Percentiles rank a stretch among this genome's conserved stretches.
Conservation (phyloP, 2,797 vertebrate species). For the Heteromormyrus szaboi region DNA sequence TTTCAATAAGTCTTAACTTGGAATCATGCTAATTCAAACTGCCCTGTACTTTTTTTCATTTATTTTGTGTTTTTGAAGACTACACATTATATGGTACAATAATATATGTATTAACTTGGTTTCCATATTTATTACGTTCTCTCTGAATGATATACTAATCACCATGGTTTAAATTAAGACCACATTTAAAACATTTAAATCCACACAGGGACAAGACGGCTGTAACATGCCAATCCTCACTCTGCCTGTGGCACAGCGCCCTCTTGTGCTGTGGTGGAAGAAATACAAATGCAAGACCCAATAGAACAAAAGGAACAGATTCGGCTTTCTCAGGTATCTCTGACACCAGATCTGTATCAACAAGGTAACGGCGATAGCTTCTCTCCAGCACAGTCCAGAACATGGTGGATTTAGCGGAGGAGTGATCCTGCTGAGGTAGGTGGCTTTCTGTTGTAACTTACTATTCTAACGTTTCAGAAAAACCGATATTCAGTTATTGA, state of each 20-base stretch:
- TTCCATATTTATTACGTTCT: background rate
- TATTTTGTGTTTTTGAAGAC: background rate
- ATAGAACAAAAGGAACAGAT: conserved; percentile 18
- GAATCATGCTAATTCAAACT: background rate
- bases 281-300: background rate
- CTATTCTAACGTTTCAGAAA: background rate
- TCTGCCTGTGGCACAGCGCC: conserved; percentile 10
- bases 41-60: background rate
- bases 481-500: background rate
- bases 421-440: conserved; percentile 42
- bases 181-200: background rate
- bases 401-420: conserved; percentile 32
- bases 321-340: conserved; percentile 32
- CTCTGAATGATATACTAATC: background rate
- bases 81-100: background rate
- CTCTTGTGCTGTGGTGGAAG: conserved; percentile 14
- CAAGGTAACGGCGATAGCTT: conserved; percentile 34
- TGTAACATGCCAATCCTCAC: background rate
- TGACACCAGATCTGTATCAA: conserved; percentile 38
- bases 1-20: background rate
- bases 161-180: background rate
- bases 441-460: background rate
- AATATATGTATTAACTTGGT: background rate
- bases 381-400: conserved; percentile 26
- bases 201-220: background rate